A percentile compares a stretch with the other conserved stretches of the same genome.
These are phyloP conservation scores for Tricholaema leucomelas DNA, from an alignment of 2,113 vertebrate species.

Conservation along the genomic window DNA sequence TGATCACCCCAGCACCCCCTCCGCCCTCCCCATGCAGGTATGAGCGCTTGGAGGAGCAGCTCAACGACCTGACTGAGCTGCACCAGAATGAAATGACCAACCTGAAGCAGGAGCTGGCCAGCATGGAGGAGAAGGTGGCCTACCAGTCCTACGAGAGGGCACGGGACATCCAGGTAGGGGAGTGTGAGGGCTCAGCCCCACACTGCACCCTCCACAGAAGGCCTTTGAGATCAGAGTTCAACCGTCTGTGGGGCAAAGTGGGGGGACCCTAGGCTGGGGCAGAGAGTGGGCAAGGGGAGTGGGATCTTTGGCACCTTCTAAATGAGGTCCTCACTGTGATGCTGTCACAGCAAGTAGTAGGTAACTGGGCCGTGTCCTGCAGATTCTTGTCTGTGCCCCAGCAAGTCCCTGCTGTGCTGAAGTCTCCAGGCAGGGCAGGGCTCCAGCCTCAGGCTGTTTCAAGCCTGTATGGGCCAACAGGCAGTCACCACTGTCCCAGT, in stretches of 20 bases:
- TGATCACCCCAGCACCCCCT: accelerated
- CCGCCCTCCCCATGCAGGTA: conserved; percentile 78
- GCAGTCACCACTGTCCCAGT: background rate
- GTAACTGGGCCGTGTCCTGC: background rate
- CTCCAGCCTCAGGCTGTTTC: accelerated
- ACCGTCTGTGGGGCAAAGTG: accelerated
- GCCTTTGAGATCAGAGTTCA: no score
- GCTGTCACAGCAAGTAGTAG: background rate
- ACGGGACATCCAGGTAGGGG: conserved; percentile 93
- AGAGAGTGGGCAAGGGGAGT: no score
- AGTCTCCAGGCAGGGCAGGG: background rate
- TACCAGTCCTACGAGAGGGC: conserved; percentile 98
- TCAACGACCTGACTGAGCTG: conserved; percentile 95
- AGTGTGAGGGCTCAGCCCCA: background rate
- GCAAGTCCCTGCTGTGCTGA: accelerated
- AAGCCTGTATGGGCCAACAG: accelerated
- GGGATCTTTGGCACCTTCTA: background rate
- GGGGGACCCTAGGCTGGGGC: background rate
- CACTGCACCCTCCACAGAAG: background rate
- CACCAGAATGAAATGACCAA: conserved; percentile 99
- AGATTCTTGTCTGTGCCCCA: background rate
- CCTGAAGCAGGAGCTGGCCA: conserved; percentile 97
- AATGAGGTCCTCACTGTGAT: background rate
- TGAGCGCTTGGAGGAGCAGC: conserved; percentile 95
- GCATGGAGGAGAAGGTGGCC: conserved; percentile 99